phyloP scores from a whole-genome alignment of 2,888 invertebrate species.

The Leucoptera coffeella region DNA sequence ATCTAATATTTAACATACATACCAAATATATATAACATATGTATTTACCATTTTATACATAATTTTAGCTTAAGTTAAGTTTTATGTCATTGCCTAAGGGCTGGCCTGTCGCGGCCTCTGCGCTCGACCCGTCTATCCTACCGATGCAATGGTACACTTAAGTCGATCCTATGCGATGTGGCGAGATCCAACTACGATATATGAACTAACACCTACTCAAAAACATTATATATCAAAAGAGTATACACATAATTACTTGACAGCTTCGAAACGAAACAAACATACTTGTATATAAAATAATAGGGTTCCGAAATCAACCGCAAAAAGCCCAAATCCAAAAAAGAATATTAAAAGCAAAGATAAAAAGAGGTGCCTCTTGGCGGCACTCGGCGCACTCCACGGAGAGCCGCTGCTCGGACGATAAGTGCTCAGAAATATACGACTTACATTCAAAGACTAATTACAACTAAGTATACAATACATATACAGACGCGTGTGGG shows the following conservation, averaged over 20 bases:
- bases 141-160: slow-evolving; percentile 2
- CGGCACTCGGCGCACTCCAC: no score
- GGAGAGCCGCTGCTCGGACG: no score
- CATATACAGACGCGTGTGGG: slow-evolving; percentile 49
- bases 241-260: slow-evolving; percentile 11
- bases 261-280: slow-evolving; percentile 13
- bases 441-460: no score
- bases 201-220: slow-evolving; percentile 12
- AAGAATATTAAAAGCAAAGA: slow-evolving; percentile 28
- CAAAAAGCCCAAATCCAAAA: slow-evolving; percentile 45
- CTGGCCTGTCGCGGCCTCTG: no score
- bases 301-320: slow-evolving; percentile 22
- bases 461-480: no score
- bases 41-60: no score
- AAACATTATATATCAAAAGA: no score
- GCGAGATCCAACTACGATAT: slow-evolving; percentile 18
- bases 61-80: slow-evolving; percentile 53
- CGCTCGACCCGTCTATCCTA: slow-evolving; percentile 1
- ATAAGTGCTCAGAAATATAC: slow-evolving; percentile 4
- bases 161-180: slow-evolving; percentile 10
- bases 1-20: slow-evolving; percentile 54
- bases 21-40: slow-evolving; percentile 52
- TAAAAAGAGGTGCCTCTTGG: slow-evolving; percentile 12
- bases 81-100: slow-evolving; percentile 47
- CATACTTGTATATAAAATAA: no score